These are phyloP conservation scores for Tachystola acroxantha DNA, from an alignment of 2,888 invertebrate genomes.

Conservation along the genomic window DNA sequence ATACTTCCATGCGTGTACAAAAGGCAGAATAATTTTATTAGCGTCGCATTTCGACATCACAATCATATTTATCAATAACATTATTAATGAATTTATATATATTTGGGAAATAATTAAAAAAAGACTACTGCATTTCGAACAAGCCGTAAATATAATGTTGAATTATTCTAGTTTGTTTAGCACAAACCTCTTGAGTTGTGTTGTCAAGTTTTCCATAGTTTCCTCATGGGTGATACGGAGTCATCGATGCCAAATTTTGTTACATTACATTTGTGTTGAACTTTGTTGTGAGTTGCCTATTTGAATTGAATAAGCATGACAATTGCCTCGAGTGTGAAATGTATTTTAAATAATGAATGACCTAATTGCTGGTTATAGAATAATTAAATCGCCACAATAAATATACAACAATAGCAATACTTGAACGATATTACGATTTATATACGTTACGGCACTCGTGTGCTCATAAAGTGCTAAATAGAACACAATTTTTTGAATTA, in stretches of 20 bases:
- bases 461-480: constrained; percentile 16
- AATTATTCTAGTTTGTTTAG: no score
- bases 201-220: no score
- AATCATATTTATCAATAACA: not conserved
- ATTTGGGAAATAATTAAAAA: not conserved
- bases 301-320: constrained; percentile 37
- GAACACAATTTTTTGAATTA: constrained; percentile 41
- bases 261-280: constrained; percentile 34
- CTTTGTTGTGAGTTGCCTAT: constrained; percentile 31
- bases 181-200: no score
- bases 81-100: not conserved
- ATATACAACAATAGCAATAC: not conserved
- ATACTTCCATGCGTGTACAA: constrained; percentile 2
- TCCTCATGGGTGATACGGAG: no score
- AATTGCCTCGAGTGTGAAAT: constrained; percentile 37
- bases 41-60: not conserved
- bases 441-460: no score
- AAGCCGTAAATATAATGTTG: no score
- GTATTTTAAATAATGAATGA: constrained; percentile 35
- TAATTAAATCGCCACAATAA: constrained; percentile 4
- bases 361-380: constrained; percentile 34
- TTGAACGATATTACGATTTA: no score
- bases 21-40: not conserved
- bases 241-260: no score
- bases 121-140: not conserved